phyloP scores from a whole-genome alignment of 2,888 invertebrate genomes.

The Disparrhopalites patrizii region DNA sequence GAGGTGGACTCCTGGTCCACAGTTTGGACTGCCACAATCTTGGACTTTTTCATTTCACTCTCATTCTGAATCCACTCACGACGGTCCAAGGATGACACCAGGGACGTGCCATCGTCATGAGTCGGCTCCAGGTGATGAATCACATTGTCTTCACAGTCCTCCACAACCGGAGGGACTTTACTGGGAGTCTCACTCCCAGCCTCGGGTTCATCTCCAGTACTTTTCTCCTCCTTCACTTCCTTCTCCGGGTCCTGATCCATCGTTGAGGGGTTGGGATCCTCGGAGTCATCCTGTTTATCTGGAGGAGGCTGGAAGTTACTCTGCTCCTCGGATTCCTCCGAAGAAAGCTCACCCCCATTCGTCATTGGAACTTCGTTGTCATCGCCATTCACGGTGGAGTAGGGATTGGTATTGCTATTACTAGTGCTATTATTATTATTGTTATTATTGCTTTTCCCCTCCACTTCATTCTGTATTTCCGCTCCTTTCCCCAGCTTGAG shows the following conservation, averaged over 20 bases:
- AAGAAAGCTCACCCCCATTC: slow-evolving; percentile 17
- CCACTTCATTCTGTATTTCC: slow-evolving; percentile 37
- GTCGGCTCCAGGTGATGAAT: slow-evolving; percentile 46
- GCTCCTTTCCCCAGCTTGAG: no score
- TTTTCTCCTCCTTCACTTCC: slow-evolving; percentile 18
- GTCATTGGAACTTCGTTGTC: slow-evolving; percentile 2
- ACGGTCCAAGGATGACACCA: slow-evolving; percentile 45
- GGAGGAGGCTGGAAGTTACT: not conserved
- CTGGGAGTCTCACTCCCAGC: slow-evolving; percentile 4
- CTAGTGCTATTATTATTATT: not conserved
- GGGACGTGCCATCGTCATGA: slow-evolving; percentile 45
- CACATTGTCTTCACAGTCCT: slow-evolving; percentile 41
- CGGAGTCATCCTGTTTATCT: not conserved
- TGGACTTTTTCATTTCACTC: slow-evolving; percentile 38
- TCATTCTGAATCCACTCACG: slow-evolving; percentile 48
- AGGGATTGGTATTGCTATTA: not conserved
- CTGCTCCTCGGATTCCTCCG: slow-evolving; percentile 17
- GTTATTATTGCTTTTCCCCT: slow-evolving; percentile 18
- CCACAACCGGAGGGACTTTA: slow-evolving; percentile 15
- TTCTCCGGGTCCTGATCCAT: not conserved
- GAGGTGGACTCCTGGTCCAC: not conserved
- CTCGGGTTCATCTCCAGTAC: not conserved
- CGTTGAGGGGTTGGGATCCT: not conserved
- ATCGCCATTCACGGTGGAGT: slow-evolving; percentile 11
- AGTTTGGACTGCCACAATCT: slow-evolving; percentile 31